Conservation (phyloP, 2,113 vertebrate species). For the Heptranchias perlo region DNA sequence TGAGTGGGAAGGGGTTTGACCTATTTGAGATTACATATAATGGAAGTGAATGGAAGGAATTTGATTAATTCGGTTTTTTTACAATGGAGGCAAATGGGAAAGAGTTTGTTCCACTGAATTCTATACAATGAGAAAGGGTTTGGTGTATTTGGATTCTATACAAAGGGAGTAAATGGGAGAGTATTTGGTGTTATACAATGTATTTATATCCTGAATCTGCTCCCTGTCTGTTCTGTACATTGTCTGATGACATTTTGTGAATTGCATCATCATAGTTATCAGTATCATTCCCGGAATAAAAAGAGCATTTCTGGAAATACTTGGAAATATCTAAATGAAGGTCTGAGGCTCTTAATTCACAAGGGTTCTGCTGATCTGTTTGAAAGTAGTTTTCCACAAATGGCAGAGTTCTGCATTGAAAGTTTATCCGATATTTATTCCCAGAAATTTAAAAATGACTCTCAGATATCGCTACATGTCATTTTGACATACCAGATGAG, state of each 20-base stretch:
- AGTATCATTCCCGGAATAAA: background rate
- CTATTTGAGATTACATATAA: background rate
- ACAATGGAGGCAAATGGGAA: background rate
- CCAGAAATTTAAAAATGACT: slow-evolving; percentile 17
- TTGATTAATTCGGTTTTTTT: background rate
- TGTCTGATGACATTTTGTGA: background rate
- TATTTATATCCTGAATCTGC: accelerated
- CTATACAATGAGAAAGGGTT: background rate
- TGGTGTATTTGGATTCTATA: background rate
- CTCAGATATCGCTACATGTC: slow-evolving; percentile 37
- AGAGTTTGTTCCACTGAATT: background rate
- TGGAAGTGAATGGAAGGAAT: background rate
- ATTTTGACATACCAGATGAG: slow-evolving; percentile 23
- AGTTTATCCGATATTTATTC: slow-evolving; percentile 20
- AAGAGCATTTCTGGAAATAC: slow-evolving; percentile 4
- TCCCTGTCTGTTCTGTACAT: background rate
- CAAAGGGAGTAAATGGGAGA: background rate
- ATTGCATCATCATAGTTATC: background rate
- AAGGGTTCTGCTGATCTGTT: slow-evolving; percentile 1
- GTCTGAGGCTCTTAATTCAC: background rate
- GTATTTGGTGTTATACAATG: background rate
- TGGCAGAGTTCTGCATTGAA: slow-evolving; percentile 5
- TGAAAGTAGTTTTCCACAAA: background rate
- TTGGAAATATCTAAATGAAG: background rate
- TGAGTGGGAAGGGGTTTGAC: background rate